Evolutionary conservation across 2,888 invertebrate genomes (phyloP).

Genomic region (Isotomurus palustris): DNA sequence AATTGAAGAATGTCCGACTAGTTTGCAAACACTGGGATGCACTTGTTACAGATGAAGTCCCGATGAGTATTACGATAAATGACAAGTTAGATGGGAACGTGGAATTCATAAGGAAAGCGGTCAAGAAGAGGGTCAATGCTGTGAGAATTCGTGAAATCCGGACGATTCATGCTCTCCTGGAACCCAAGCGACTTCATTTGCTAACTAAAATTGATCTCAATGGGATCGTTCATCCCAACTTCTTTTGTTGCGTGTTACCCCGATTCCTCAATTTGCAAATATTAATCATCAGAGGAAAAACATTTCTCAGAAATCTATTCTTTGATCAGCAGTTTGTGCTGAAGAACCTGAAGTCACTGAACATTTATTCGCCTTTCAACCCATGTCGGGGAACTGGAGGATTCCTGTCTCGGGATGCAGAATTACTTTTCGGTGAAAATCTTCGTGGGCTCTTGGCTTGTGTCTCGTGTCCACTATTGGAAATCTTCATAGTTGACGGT

Average conservation of each 20-base stretch:
- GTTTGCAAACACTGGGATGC: slow-evolving; percentile 6
- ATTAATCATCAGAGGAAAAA: neutral
- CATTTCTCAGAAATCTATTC: too few relatives aligned
- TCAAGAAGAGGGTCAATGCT: neutral
- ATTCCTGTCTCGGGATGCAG: too few relatives aligned
- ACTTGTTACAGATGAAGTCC: neutral
- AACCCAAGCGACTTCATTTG: neutral
- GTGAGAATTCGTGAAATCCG: neutral
- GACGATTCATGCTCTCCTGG: neutral
- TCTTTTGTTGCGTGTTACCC: neutral
- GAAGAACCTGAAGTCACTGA: too few relatives aligned
- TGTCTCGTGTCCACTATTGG: too few relatives aligned
- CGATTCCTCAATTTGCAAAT: neutral
- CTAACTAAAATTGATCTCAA: neutral
- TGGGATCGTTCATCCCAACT: neutral
- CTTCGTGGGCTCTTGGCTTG: too few relatives aligned
- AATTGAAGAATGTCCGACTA: neutral
- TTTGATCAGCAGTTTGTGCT: too few relatives aligned
- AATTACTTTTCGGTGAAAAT: too few relatives aligned
- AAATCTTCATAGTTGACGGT: slow-evolving; percentile 7
- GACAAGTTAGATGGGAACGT: neutral
- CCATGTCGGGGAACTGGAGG: too few relatives aligned
- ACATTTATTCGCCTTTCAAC: too few relatives aligned
- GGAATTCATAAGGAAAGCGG: slow-evolving; percentile 1
- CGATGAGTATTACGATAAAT: neutral